Conservation (phyloP, 2,113 vertebrate genomes). For the Osmerus mordax region DNA sequence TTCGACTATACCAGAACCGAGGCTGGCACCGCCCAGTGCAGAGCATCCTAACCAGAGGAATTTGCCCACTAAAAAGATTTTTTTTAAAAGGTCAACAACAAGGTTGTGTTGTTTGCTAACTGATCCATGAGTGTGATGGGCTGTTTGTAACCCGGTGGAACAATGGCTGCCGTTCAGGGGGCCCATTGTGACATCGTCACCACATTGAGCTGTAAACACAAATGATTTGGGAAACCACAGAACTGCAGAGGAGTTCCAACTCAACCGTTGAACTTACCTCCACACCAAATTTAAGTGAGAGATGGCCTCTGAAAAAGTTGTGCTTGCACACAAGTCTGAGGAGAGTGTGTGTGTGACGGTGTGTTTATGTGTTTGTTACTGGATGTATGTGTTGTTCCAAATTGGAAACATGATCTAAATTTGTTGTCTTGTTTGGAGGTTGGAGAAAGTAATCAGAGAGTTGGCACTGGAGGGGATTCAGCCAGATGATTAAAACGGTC, state of each 20-base stretch:
- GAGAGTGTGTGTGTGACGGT: background rate
- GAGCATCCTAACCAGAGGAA: constrained; percentile 34
- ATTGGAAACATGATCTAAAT: constrained; percentile 10
- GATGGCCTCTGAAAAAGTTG: no score
- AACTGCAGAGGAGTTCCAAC: constrained; percentile 33
- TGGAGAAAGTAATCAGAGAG: constrained; percentile 47
- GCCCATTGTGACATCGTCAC: constrained; percentile 45
- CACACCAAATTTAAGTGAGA: no score
- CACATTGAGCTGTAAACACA: constrained; percentile 4
- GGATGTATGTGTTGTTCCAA: background rate
- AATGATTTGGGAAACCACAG: background rate
- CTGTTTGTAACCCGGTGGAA: constrained; percentile 52
- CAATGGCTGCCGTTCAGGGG: constrained; percentile 50
- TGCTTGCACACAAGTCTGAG: no score
- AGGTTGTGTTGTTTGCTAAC: constrained; percentile 37
- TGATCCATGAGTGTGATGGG: constrained; percentile 43
- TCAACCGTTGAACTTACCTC: constrained; percentile 2
- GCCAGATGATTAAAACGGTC: constrained; percentile 46
- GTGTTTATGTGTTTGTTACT: background rate
- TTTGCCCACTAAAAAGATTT: constrained; percentile 49
- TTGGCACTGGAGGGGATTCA: constrained; percentile 37
- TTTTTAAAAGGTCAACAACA: constrained; percentile 43
- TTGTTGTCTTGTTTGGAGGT: constrained; percentile 13
- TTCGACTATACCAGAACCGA: background rate
- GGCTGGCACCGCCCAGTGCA: constrained; percentile 23